Evolutionary conservation across 2,797 vertebrate genomes (phyloP), one percentile per base, ranked within the genome.

Genomic region (Gorsachius magnificus): DNA sequence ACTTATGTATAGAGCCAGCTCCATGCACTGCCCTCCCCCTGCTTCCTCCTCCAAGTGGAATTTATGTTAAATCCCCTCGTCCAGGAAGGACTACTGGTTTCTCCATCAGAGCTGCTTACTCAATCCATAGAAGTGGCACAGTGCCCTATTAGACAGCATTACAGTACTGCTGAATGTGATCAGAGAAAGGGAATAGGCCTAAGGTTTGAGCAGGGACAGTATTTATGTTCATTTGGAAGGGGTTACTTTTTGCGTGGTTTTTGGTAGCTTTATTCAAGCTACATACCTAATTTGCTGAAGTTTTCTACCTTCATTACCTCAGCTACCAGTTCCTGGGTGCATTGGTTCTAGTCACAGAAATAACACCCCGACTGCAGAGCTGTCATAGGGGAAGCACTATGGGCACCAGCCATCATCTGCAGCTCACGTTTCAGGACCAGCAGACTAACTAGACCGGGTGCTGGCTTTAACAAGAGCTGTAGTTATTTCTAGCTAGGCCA

Each of bases 361-460:
- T 13, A 48, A 17, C 70, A 60, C 4, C 45, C 41, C 5, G 6
- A 5, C 51, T 38, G n/a, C 33, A 74, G 77, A 63, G 35, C 13
- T 78, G 65, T 43, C n/a, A 29, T 31, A 31, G 43, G 63, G 64
- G 70, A 53, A 65, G 75, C 57, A 19, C 41, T 46, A 2, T 0
- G 11, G 72, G 74, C 1, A 8, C 54, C 78, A 82, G 84, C 33
- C 75, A 28, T 46, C 41, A 19, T 16, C 60, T 85, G 81, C 6
- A 4, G 89, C 78, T 83, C 80, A 6, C 6, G 2, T 43, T 57
- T 26, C 50, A 57, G 83, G 70, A 58, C 46, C 64, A 80, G 50
- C 0, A 0, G 50, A 57, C 36, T 15, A 66, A 46, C 4, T 22
- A 83, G 68, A 25, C 13, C 0, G 0, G 60, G 22, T 61, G 41